A percentile compares a stretch with the other conserved stretches of the same genome.
Conservation (phyloP, 2,888 invertebrate genomes). For the Pardosa pseudoannulata region DNA sequence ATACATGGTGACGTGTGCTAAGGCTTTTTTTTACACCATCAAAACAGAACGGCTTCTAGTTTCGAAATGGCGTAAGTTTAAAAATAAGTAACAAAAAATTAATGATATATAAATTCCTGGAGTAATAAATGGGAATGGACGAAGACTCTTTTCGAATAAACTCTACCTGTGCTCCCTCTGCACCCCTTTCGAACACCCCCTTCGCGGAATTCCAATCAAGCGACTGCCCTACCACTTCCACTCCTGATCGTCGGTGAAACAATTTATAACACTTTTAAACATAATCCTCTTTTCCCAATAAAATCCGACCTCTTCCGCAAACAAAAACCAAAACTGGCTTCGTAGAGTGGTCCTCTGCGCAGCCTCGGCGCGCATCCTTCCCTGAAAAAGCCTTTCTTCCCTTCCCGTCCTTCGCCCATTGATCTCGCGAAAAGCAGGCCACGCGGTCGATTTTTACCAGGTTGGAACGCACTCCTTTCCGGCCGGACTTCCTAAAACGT, state of each 20-base stretch:
- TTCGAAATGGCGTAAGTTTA: too few relatives aligned
- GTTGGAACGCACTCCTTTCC: not conserved
- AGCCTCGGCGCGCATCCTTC: not conserved
- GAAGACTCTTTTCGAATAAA: too few relatives aligned
- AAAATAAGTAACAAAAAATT: too few relatives aligned
- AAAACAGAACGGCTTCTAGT: too few relatives aligned
- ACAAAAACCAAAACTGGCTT: not conserved
- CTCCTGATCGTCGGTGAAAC: not conserved
- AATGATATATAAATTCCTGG: too few relatives aligned
- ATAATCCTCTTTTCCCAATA: conserved; percentile 5
- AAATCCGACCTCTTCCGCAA: conserved; percentile 3
- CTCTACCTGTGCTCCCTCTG: too few relatives aligned
- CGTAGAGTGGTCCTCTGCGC: not conserved
- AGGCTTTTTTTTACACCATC: too few relatives aligned
- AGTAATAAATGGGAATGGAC: too few relatives aligned
- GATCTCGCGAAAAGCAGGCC: not conserved
- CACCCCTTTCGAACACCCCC: too few relatives aligned
- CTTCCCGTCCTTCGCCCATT: not conserved
- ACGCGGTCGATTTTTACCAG: conserved; percentile 2
- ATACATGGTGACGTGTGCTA: too few relatives aligned
- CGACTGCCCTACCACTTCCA: not conserved
- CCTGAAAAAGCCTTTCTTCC: too few relatives aligned
- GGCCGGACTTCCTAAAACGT: too few relatives aligned
- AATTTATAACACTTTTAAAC: conserved; percentile 5
- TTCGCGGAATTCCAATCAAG: not conserved